phyloP scores from a whole-genome alignment of 30 jellyfish, hydroid and myxozoan species.

The Pseudorhiza aurosa region DNA sequence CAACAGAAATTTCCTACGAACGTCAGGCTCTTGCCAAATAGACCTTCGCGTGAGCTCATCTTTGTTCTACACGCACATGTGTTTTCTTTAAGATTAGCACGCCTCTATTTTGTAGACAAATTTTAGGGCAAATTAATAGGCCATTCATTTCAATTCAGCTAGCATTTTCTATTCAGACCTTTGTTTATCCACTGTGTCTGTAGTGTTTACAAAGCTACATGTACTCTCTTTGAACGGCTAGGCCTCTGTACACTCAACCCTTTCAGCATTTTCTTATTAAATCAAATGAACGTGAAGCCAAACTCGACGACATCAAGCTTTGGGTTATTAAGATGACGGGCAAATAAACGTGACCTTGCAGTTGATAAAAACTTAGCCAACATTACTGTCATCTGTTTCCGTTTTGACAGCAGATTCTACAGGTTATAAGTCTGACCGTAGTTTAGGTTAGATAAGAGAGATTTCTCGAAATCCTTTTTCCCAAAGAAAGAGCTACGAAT shows the following conservation, averaged over 20 bases:
- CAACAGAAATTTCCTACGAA: not conserved
- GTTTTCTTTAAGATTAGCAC: not conserved
- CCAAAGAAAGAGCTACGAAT: no score
- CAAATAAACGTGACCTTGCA: no score
- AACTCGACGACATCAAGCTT: not conserved
- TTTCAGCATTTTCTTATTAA: not conserved
- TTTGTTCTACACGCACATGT: slow-evolving; percentile 3
- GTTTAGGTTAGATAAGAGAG: no score
- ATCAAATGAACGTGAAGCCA: slow-evolving; percentile 4
- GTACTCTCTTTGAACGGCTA: slow-evolving; percentile 25
- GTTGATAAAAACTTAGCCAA: no score
- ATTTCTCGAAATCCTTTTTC: no score
- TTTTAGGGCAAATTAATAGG: not conserved
- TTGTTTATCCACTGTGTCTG: slow-evolving; percentile 22
- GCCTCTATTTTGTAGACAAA: not conserved
- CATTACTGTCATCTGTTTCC: no score
- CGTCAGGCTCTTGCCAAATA: not conserved
- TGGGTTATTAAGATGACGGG: not conserved
- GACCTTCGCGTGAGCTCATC: slow-evolving; percentile 1
- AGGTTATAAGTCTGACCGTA: no score
- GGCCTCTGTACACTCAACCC: not conserved
- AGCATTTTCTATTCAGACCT: not conserved
- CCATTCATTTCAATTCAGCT: slow-evolving; percentile 3
- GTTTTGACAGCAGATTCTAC: no score
- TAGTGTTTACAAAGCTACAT: slow-evolving; percentile 23